Conservation (phyloP, 2,888 invertebrate species). For the Meteorus cinctellus region DNA sequence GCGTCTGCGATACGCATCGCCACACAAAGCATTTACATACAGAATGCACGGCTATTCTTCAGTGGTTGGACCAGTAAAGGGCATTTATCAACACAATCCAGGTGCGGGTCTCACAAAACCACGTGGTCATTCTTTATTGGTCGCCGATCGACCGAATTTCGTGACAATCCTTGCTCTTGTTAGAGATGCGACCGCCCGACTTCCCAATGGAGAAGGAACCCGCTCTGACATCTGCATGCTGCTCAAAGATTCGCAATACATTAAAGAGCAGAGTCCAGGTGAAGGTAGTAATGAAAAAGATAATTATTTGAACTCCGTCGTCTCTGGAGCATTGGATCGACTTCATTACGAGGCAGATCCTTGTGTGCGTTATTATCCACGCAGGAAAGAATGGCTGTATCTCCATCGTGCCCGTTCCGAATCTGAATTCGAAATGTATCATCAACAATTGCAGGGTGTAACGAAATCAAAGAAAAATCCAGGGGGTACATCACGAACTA, state of each 20-base stretch:
- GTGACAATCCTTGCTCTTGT: constrained; percentile 93
- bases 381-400: constrained; percentile 96
- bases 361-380: constrained; percentile 93
- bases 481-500: constrained; percentile 66
- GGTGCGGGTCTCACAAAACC: constrained; percentile 76
- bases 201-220: constrained; percentile 96
- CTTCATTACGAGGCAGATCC: constrained; percentile 94
- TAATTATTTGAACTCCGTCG: constrained; percentile 85
- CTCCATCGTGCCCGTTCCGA: constrained; percentile 84
- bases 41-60: constrained; percentile 89
- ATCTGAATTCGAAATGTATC: constrained; percentile 81
- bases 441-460: constrained; percentile 80
- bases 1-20: constrained; percentile 87
- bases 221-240: constrained; percentile 92
- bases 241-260: constrained; percentile 84
- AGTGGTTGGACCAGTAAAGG: constrained; percentile 88
- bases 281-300: constrained; percentile 73
- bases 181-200: constrained; percentile 93
- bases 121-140: constrained; percentile 88
- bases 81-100: constrained; percentile 80
- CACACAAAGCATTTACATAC: constrained; percentile 94
- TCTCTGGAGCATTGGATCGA: constrained; percentile 92
- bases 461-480: constrained; percentile 76
- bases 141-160: constrained; percentile 88
- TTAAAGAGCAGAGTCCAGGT: constrained; percentile 72